These are phyloP conservation scores for Panonychus citri DNA, from an alignment of 1,140 invertebrate species.

Conservation along the genomic window DNA sequence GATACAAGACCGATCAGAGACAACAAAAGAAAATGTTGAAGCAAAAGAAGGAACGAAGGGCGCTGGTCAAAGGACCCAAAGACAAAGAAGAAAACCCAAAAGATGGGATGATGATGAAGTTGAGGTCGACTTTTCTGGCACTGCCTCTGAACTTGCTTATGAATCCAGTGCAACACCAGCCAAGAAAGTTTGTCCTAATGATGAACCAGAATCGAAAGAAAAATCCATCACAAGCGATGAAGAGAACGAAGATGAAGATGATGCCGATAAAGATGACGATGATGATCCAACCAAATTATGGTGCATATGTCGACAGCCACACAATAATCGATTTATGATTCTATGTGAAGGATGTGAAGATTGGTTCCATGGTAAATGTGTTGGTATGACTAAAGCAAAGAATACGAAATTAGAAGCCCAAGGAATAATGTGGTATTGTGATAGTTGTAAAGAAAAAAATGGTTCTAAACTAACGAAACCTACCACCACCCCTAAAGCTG, in stretches of 20 bases:
- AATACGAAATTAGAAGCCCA: conserved; percentile 65
- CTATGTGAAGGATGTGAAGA: conserved; percentile 86
- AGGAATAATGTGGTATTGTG: conserved; percentile 71
- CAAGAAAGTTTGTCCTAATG: neutral
- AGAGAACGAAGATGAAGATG: conserved; percentile 30
- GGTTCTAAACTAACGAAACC: neutral
- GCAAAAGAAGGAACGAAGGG: neutral
- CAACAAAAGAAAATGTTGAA: too few species aligned
- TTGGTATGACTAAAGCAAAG: conserved; percentile 60
- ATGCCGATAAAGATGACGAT: conserved; percentile 81
- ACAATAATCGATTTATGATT: conserved; percentile 93
- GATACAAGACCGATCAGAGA: too few species aligned
- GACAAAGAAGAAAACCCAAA: conserved; percentile 9
- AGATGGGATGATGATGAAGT: conserved; percentile 16
- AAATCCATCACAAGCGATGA: conserved; percentile 1
- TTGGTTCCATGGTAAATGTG: conserved; percentile 92
- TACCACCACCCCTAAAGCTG: neutral
- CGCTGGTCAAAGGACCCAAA: conserved; percentile 2
- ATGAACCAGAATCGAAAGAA: neutral
- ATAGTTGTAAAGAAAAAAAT: conserved; percentile 34
- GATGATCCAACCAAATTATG: conserved; percentile 81
- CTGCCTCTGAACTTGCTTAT: neutral
- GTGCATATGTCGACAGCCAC: conserved; percentile 84
- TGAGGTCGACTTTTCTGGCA: conserved; percentile 23
- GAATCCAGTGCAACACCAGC: neutral